Percentiles rank a stretch among this genome's conserved stretches.
Evolutionary conservation across 2,888 invertebrate genomes (phyloP).

Genomic region (Carpatolechia fugitivella): DNA sequence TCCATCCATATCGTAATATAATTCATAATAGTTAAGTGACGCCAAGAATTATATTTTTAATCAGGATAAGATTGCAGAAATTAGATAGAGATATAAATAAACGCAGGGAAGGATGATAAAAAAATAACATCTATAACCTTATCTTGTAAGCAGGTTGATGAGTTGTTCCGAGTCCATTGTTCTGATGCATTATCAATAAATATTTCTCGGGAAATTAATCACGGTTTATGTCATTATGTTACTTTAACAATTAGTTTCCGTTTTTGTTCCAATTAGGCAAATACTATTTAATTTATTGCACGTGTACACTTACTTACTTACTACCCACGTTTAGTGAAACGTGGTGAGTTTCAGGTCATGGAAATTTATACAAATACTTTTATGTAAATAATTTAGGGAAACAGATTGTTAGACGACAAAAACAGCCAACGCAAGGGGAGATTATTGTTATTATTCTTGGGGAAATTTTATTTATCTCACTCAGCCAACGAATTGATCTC

Average conservation of each 20-base stretch:
- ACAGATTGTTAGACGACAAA: too few relatives aligned
- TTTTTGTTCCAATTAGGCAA: conserved; percentile 7
- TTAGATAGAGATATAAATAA: not conserved
- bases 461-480: too few relatives aligned
- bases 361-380: too few relatives aligned
- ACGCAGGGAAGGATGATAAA: not conserved
- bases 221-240: conserved; percentile 3
- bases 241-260: conserved; percentile 13
- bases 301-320: not conserved
- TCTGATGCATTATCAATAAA: conserved; percentile 5
- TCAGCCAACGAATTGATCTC: too few relatives aligned
- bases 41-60: too few relatives aligned
- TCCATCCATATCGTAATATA: too few relatives aligned
- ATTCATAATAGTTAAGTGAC: too few relatives aligned
- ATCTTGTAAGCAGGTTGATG: not conserved
- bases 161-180: conserved; percentile 9
- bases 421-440: too few relatives aligned
- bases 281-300: not conserved
- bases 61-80: not conserved
- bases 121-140: not conserved
- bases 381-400: too few relatives aligned
- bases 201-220: not conserved
- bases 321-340: not conserved
- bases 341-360: too few relatives aligned
- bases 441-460: too few relatives aligned